Evolutionary conservation across 1,140 invertebrate genomes (phyloP).

Genomic region (Eriosoma lanigerum): DNA sequence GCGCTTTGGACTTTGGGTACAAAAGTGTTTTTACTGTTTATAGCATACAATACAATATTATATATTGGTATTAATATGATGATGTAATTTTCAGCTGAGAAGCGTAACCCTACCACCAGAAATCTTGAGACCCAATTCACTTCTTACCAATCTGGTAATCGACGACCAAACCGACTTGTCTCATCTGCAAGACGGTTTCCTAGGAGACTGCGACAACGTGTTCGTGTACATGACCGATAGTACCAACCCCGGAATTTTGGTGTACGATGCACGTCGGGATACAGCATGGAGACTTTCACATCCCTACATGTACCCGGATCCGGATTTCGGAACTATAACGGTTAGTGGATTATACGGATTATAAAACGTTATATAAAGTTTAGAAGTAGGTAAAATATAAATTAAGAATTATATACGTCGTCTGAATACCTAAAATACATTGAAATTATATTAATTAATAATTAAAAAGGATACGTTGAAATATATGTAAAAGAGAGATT

Average conservation of each 20-base stretch:
- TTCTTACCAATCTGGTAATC: constrained; percentile 76
- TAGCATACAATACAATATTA: too few species aligned
- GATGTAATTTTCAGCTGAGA: constrained; percentile 53
- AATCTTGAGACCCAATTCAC: constrained; percentile 68
- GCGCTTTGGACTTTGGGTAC: too few species aligned
- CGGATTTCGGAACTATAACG: constrained; percentile 65
- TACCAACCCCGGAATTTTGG: constrained; percentile 71
- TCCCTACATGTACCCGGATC: constrained; percentile 78
- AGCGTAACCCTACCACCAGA: constrained; percentile 64
- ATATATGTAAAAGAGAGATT: too few species aligned
- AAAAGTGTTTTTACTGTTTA: too few species aligned
- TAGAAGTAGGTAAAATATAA: too few species aligned
- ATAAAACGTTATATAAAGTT: too few species aligned
- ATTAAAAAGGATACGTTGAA: too few species aligned
- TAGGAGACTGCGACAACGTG: constrained; percentile 68
- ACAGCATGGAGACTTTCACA: constrained; percentile 75
- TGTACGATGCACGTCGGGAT: constrained; percentile 71
- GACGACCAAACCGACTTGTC: constrained; percentile 52
- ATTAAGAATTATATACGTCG: too few species aligned
- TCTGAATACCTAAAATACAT: too few species aligned
- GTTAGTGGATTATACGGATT: neutral
- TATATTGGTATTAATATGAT: too few species aligned
- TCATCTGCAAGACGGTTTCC: constrained; percentile 55
- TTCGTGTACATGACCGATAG: constrained; percentile 79
- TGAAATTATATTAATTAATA: too few species aligned